phyloP scores from a whole-genome alignment of 2,888 invertebrate species.

The Drosophila meridionalis region DNA sequence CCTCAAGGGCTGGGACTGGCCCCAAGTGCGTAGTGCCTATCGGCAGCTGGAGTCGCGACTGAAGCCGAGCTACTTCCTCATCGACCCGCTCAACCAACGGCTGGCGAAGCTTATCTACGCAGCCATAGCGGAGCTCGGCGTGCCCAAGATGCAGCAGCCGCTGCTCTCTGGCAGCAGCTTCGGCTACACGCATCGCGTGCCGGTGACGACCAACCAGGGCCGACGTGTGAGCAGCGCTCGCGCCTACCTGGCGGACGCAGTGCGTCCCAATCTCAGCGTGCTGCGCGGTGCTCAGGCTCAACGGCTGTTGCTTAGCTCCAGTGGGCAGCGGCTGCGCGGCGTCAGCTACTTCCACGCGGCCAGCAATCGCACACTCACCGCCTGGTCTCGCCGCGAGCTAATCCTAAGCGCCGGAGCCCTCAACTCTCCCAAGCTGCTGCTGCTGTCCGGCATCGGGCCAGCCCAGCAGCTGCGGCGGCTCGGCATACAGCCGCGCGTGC shows the following conservation, averaged over 20 bases:
- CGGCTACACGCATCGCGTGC: slow-evolving; percentile 87
- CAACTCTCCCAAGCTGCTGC: slow-evolving; percentile 83
- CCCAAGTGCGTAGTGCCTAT: slow-evolving; percentile 85
- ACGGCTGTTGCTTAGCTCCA: slow-evolving; percentile 34
- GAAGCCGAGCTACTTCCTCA: slow-evolving; percentile 81
- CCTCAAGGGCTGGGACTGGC: slow-evolving; percentile 87
- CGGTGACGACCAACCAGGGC: slow-evolving; percentile 87
- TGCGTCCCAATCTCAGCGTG: slow-evolving; percentile 70
- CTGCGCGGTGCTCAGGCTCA: slow-evolving; percentile 63
- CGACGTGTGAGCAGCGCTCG: slow-evolving; percentile 87
- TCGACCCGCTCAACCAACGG: slow-evolving; percentile 67
- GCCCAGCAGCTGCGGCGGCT: slow-evolving; percentile 29
- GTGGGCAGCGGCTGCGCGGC: slow-evolving; percentile 37
- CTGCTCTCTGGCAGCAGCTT: slow-evolving; percentile 84
- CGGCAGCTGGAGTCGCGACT: slow-evolving; percentile 86
- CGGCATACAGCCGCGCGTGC: slow-evolving; percentile 39
- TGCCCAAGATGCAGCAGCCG: slow-evolving; percentile 88
- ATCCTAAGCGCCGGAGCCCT: slow-evolving; percentile 57
- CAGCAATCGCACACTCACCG: slow-evolving; percentile 34
- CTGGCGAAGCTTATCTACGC: slow-evolving; percentile 85
- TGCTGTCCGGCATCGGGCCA: slow-evolving; percentile 72
- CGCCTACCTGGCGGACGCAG: slow-evolving; percentile 85
- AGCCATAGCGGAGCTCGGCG: slow-evolving; percentile 89
- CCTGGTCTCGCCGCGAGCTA: slow-evolving; percentile 35
- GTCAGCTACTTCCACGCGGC: slow-evolving; percentile 50